A percentile compares a stretch with the other conserved stretches of the same genome.
phyloP scores from a whole-genome alignment of 2,888 invertebrate genomes.

The Eupsilia transversa region DNA sequence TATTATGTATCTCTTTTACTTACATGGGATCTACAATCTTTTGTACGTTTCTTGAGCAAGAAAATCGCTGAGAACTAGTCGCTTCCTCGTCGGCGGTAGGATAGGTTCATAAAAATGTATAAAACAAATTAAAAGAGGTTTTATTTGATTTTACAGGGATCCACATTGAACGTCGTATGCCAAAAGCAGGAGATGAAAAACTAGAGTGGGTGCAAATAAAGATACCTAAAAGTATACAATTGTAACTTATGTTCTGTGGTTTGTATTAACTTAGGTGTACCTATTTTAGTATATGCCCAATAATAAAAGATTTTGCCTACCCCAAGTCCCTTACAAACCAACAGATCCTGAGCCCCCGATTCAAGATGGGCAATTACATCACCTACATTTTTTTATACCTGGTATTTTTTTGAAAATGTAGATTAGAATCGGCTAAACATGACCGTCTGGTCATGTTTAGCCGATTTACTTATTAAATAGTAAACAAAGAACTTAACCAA shows the following conservation, averaged over 20 bases:
- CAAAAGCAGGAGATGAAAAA: slow-evolving; percentile 69
- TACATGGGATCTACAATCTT: background rate
- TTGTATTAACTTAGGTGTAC: slow-evolving; percentile 6
- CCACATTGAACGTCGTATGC: slow-evolving; percentile 68
- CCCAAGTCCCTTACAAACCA: background rate
- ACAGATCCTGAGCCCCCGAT: background rate
- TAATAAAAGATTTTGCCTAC: background rate
- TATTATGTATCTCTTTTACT: too few species aligned
- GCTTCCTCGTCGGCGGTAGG: background rate
- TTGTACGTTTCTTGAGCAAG: too few species aligned
- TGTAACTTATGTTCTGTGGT: slow-evolving; percentile 7
- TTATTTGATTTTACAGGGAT: slow-evolving; percentile 74
- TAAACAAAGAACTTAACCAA: slow-evolving; percentile 81
- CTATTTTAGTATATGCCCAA: background rate
- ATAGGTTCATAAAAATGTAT: background rate
- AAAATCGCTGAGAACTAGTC: background rate
- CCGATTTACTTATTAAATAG: slow-evolving; percentile 64
- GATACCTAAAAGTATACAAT: slow-evolving; percentile 71
- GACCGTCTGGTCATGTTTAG: slow-evolving; percentile 3
- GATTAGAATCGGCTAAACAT: background rate
- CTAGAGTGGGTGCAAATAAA: slow-evolving; percentile 83
- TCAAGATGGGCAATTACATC: background rate
- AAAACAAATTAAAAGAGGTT: background rate
- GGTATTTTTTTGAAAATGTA: background rate
- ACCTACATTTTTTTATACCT: background rate